These are phyloP conservation scores for Tenthredo amoena DNA, from an alignment of 2,888 invertebrate genomes.

Conservation along the genomic window DNA sequence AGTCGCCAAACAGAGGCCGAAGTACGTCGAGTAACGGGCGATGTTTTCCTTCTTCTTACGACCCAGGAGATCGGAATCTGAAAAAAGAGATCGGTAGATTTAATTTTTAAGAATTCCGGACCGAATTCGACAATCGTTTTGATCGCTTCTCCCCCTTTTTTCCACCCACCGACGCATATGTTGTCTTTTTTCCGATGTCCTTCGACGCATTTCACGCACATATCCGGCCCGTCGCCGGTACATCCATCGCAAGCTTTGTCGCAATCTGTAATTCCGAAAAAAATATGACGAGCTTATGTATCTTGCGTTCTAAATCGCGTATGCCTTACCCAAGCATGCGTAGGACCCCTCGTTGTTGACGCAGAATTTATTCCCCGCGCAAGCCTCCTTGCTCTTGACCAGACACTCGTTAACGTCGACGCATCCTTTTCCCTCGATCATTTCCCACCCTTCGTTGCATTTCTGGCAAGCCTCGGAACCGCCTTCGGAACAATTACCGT, in stretches of 20 bases:
- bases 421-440: slow-evolving; percentile 88
- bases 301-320: no score
- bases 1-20: slow-evolving; percentile 91
- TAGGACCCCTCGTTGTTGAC: slow-evolving; percentile 93
- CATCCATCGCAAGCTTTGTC: slow-evolving; percentile 92
- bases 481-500: slow-evolving; percentile 86
- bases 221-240: slow-evolving; percentile 94
- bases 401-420: slow-evolving; percentile 92
- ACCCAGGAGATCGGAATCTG: slow-evolving; percentile 69
- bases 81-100: neutral
- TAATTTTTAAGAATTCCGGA: neutral
- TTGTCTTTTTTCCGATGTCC: slow-evolving; percentile 87
- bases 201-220: slow-evolving; percentile 90
- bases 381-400: slow-evolving; percentile 80
- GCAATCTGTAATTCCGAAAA: slow-evolving; percentile 80
- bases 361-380: slow-evolving; percentile 88
- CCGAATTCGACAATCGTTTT: neutral
- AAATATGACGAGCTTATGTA: neutral
- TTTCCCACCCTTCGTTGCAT: slow-evolving; percentile 87
- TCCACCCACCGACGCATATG: slow-evolving; percentile 86
- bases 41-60: slow-evolving; percentile 82
- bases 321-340: slow-evolving; percentile 82
- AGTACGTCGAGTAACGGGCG: slow-evolving; percentile 90
- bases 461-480: slow-evolving; percentile 85
- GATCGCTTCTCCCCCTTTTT: neutral